Percentiles rank a stretch among this genome's conserved stretches.
Evolutionary conservation across 2,797 vertebrate genomes (phyloP).

Genomic region (Hoplostethus atlanticus): DNA sequence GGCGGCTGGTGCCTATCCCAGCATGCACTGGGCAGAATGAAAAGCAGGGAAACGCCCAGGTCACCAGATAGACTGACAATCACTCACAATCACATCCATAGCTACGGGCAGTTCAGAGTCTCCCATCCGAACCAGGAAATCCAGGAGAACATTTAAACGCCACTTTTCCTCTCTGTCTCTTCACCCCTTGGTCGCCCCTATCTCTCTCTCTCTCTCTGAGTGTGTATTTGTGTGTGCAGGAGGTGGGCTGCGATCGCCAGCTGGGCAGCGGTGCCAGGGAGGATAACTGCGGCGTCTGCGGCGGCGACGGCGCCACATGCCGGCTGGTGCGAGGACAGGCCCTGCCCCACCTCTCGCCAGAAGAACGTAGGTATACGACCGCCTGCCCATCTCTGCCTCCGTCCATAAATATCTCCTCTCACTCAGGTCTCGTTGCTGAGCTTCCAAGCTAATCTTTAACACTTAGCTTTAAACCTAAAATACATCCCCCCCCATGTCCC

Average conservation of each 20-base stretch:
- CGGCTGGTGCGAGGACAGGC: conserved; percentile 92
- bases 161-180: neutral
- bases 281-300: conserved; percentile 94
- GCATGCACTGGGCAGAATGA: too few relatives aligned
- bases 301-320: conserved; percentile 91
- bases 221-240: conserved; percentile 83
- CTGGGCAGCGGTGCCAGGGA: conserved; percentile 91
- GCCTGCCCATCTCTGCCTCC: neutral
- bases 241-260: conserved; percentile 93
- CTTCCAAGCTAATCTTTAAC: neutral
- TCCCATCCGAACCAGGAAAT: too few relatives aligned
- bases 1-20: too few relatives aligned
- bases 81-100: too few relatives aligned
- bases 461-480: conserved; percentile 17
- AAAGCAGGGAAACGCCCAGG: too few relatives aligned
- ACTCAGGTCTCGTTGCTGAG: neutral
- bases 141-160: too few relatives aligned
- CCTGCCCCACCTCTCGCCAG: conserved; percentile 86
- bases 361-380: conserved; percentile 87
- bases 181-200: neutral
- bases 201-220: neutral
- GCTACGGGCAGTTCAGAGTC: too few relatives aligned
- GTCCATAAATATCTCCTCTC: neutral
- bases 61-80: too few relatives aligned
- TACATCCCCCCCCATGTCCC: neutral